Evolutionary conservation across 1,140 invertebrate genomes (phyloP), one percentile per base, ranked within the genome.

Genomic region (Penaeus chinensis): DNA sequence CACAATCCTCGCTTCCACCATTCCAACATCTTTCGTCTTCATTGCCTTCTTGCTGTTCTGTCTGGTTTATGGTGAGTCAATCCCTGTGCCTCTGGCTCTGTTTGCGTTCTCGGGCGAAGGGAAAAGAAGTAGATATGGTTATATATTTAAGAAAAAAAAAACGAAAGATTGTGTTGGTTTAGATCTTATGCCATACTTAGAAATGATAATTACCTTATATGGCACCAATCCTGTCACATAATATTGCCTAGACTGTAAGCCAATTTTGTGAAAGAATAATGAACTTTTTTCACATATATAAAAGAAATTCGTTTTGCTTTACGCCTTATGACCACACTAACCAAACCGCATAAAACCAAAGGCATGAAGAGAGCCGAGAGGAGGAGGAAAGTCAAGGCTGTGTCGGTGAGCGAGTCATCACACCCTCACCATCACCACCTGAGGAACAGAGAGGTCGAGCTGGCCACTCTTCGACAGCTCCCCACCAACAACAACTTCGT

Each of bases 1-100:
- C 11, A 92, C 94, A 18, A 93, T 95, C n/a, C 91, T 96, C 0
- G 94, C 94, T 0, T 92, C 94, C 0, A 93, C 94, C 19, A 85
- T 91, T n/a, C 84, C 91, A 2, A 81, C 90, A 5, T 71, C 79
- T 18, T 20, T 91, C 16, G 74, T 90, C 62, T 76, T 91, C 11
- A 82, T 85, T 13, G 24, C 84, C 24, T 87, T 90, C n/a, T 83
- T 86, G n/a, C 84, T 90, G 22, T 37, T 88, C 74, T 90, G 76
- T 22, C 62, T 93, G 87, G 91, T 93, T 89, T 93, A 92, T 91
- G 90, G 94, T 95, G 90, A 92, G 92, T 92, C 90, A 91, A 7
- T 7, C 10, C 1, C 0, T 61, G 54, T 74, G 74, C 84, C 77
- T 47, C 32, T n/a, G 27, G 42, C 22, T 22, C 18, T 22, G n/a